These are phyloP conservation scores for Nothocercus nigrocapillus DNA, from an alignment of 2,113 vertebrate genomes.

Conservation along the genomic window DNA sequence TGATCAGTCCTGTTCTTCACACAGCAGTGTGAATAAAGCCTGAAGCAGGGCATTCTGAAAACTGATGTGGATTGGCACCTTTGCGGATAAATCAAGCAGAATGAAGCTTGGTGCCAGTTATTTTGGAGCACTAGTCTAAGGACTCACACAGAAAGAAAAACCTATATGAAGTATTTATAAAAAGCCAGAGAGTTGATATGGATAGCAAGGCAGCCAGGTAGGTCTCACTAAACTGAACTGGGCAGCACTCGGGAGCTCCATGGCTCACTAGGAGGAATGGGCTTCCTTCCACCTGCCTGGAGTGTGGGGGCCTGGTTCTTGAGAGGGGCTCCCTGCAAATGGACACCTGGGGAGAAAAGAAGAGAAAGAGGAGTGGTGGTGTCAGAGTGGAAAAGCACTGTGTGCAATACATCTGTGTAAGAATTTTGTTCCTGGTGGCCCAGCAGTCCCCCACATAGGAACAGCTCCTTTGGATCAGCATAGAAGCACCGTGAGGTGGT, in stretches of 20 bases:
- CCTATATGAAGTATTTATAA: neutral
- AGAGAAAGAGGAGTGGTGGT: neutral
- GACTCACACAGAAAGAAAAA: fast-evolving
- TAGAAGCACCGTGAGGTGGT: neutral
- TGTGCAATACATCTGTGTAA: neutral
- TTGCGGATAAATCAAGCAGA: neutral
- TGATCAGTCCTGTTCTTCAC: neutral
- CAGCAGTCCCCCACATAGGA: neutral
- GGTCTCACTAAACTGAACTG: neutral
- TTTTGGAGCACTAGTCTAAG: neutral
- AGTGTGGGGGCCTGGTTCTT: fast-evolving
- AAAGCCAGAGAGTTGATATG: neutral
- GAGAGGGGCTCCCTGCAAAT: neutral
- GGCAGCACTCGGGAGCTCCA: neutral
- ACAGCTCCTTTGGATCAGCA: neutral
- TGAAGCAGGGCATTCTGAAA: neutral
- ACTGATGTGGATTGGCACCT: neutral
- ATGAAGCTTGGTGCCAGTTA: neutral
- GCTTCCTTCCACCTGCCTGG: neutral
- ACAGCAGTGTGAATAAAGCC: neutral
- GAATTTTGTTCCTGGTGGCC: neutral
- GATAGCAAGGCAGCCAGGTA: neutral
- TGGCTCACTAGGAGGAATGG: neutral
- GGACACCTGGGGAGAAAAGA: neutral
- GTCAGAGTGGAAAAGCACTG: neutral